phyloP scores from a whole-genome alignment of 2,888 invertebrate genomes.

The Saturnia pavonia region DNA sequence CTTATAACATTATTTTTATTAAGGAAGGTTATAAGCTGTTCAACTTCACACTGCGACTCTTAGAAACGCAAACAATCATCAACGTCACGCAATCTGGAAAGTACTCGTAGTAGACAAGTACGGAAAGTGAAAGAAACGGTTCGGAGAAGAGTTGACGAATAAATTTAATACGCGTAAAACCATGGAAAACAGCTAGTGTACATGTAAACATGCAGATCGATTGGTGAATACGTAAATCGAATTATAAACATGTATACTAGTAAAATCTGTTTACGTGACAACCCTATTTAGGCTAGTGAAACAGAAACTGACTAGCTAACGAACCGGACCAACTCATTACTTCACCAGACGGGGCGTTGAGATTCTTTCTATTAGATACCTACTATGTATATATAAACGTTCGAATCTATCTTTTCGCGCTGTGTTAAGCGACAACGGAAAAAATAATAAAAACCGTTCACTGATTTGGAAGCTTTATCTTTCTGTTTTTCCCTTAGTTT shows the following conservation, averaged over 20 bases:
- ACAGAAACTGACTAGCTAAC: conserved; percentile 46
- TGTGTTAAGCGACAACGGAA: conserved; percentile 15
- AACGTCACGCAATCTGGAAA: too few relatives aligned
- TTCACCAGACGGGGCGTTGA: conserved; percentile 34
- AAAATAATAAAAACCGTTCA: conserved; percentile 18
- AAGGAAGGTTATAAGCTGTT: too few relatives aligned
- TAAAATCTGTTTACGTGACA: not conserved
- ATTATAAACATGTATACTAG: not conserved
- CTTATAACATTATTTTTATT: too few relatives aligned
- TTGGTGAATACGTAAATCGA: not conserved
- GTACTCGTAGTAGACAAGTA: too few relatives aligned
- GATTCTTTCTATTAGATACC: conserved; percentile 5
- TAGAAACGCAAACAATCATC: too few relatives aligned
- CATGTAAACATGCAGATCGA: not conserved
- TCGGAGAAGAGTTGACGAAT: too few relatives aligned
- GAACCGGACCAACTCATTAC: conserved; percentile 51
- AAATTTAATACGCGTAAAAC: too few relatives aligned
- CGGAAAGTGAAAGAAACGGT: too few relatives aligned
- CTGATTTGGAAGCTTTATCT: conserved; percentile 20
- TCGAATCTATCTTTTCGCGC: not conserved
- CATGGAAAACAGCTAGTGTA: too few relatives aligned
- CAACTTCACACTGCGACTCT: too few relatives aligned
- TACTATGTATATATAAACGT: not conserved
- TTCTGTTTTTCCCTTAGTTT: conserved; percentile 1
- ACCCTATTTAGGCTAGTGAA: conserved; percentile 16